Conservation (phyloP, 1,140 invertebrate genomes). For the Nylanderia fulva region DNA sequence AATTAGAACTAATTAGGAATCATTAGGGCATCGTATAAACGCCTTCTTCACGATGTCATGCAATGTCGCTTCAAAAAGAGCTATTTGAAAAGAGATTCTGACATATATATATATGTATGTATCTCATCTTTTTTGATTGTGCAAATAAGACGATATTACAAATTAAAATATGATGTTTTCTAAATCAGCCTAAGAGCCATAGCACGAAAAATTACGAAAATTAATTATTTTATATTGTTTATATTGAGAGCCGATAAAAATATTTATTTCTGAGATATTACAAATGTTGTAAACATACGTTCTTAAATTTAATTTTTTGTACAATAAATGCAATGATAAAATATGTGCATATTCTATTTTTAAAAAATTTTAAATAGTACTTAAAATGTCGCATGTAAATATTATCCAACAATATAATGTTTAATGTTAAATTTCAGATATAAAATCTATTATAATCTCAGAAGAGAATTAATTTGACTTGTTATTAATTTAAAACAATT, state of each 20-base stretch:
- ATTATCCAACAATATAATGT: not conserved
- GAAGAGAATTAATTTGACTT: not conserved
- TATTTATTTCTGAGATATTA: too few relatives aligned
- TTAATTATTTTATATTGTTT: too few relatives aligned
- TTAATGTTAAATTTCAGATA: not conserved
- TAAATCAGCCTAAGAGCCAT: too few relatives aligned
- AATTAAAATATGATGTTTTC: too few relatives aligned
- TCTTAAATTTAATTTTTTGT: not conserved
- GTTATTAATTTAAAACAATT: not conserved
- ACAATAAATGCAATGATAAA: not conserved
- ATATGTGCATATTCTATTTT: not conserved
- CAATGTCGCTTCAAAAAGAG: slow-evolving; percentile 20
- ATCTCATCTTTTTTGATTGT: not conserved
- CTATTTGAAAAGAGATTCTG: not conserved
- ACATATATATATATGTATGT: not conserved
- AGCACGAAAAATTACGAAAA: too few relatives aligned
- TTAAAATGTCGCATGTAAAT: not conserved
- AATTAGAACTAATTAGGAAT: slow-evolving; percentile 59
- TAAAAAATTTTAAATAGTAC: slow-evolving; percentile 4
- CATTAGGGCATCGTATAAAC: slow-evolving; percentile 16
- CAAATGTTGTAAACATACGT: not conserved
- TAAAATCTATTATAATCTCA: not conserved
- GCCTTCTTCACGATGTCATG: not conserved
- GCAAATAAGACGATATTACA: not conserved
- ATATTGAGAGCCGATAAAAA: too few relatives aligned